Conservation (phyloP, 2,797 vertebrate species). For the Carcharodon carcharias region DNA sequence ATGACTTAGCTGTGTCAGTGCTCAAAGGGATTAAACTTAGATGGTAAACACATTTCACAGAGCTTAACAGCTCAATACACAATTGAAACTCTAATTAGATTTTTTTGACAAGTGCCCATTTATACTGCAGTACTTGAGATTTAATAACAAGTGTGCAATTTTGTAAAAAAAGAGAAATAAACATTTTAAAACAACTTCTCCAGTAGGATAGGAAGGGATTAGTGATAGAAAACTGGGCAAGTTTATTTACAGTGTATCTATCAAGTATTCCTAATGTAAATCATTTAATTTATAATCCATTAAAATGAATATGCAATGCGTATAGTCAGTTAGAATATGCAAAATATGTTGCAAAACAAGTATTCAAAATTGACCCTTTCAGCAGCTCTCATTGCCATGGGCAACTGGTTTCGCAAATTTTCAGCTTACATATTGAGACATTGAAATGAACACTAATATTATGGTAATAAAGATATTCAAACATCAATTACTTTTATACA, state of each 20-base stretch:
- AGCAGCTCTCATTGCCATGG: too few relatives aligned
- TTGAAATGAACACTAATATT: not conserved
- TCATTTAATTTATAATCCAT: not conserved
- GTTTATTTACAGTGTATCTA: not conserved
- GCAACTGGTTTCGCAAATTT: not conserved
- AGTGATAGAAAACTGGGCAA: not conserved
- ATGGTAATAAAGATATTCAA: not conserved
- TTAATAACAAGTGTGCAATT: slow-evolving; percentile 3
- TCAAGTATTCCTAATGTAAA: not conserved
- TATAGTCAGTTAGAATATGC: not conserved
- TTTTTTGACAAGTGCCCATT: slow-evolving; percentile 1
- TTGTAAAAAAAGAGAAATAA: not conserved
- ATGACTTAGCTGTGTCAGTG: not conserved
- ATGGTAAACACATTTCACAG: not conserved
- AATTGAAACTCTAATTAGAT: not conserved
- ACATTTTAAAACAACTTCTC: not conserved
- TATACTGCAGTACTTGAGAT: not conserved
- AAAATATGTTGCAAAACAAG: not conserved
- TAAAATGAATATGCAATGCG: not conserved
- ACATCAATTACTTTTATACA: not conserved
- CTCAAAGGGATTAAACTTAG: not conserved
- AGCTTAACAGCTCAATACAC: not conserved
- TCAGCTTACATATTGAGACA: not conserved
- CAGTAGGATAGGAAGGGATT: not conserved
- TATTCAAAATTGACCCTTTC: not conserved